Evolutionary conservation across 2,113 vertebrate species (phyloP).

Genomic region (Megaceryle torquata): DNA sequence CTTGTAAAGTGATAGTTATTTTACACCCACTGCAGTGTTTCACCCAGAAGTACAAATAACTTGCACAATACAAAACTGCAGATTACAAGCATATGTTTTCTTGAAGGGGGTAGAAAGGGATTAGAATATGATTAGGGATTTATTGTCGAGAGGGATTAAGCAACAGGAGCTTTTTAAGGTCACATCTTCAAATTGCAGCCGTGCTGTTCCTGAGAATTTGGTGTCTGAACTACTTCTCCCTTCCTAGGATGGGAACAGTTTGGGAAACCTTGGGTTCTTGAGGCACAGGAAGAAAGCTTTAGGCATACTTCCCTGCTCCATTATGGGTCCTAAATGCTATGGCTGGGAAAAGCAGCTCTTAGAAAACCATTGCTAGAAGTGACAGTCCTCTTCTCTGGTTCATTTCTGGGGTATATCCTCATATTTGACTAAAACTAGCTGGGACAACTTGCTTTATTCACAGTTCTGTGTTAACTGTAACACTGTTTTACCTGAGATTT

Average conservation of each 20-base stretch:
- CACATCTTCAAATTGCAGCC: slow-evolving; percentile 14
- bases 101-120: slow-evolving; percentile 6
- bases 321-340: background rate
- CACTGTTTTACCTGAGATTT: background rate
- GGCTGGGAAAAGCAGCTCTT: background rate
- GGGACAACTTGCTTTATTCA: background rate
- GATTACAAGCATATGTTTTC: background rate
- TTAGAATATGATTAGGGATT: slow-evolving; percentile 59
- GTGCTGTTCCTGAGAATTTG: background rate
- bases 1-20: background rate
- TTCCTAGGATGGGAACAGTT: background rate
- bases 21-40: background rate
- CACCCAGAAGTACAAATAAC: background rate
- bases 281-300: background rate
- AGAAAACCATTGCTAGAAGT: background rate
- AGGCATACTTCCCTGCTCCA: accelerated
- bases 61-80: background rate
- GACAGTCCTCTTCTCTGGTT: background rate
- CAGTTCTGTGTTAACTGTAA: background rate
- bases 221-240: background rate
- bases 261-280: background rate
- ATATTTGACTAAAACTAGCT: background rate
- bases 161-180: slow-evolving; percentile 53
- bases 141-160: slow-evolving; percentile 41
- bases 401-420: background rate